These are phyloP conservation scores for Eilema caniola DNA, from an alignment of 2,888 invertebrate genomes.

Conservation along the genomic window DNA sequence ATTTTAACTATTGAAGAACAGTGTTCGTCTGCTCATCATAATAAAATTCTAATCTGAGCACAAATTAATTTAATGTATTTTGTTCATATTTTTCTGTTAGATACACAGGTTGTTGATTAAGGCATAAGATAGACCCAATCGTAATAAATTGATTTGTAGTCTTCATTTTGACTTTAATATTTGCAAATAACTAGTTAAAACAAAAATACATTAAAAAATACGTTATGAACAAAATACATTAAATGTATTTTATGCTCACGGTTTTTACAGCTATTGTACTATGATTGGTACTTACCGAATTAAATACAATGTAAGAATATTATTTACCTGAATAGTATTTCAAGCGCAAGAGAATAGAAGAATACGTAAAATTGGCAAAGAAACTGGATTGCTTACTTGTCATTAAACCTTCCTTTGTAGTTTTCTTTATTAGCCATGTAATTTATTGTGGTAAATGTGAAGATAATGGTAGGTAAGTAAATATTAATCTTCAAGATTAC, in stretches of 20 bases:
- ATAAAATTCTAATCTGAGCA: not conserved
- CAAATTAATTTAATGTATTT: not conserved
- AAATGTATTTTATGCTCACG: not conserved
- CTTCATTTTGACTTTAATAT: too few species aligned
- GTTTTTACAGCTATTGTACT: not conserved
- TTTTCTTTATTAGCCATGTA: not conserved
- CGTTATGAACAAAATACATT: not conserved
- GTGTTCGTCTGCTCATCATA: not conserved
- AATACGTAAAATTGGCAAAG: not conserved
- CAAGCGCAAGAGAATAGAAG: not conserved
- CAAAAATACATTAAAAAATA: too few species aligned
- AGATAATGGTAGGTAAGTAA: not conserved
- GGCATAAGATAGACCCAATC: not conserved
- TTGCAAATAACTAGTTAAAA: too few species aligned
- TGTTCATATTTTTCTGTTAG: not conserved
- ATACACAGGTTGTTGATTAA: not conserved
- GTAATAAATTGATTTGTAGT: not conserved
- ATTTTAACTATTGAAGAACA: constrained; percentile 1
- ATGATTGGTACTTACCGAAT: not conserved
- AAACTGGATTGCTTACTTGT: constrained; percentile 15
- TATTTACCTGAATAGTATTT: not conserved
- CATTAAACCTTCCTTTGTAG: constrained; percentile 1
- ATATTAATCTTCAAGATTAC: not conserved
- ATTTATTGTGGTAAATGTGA: not conserved
- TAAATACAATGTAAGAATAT: not conserved